Conservation (phyloP, 2,888 invertebrate genomes). For the Monoplex corrugatus region DNA sequence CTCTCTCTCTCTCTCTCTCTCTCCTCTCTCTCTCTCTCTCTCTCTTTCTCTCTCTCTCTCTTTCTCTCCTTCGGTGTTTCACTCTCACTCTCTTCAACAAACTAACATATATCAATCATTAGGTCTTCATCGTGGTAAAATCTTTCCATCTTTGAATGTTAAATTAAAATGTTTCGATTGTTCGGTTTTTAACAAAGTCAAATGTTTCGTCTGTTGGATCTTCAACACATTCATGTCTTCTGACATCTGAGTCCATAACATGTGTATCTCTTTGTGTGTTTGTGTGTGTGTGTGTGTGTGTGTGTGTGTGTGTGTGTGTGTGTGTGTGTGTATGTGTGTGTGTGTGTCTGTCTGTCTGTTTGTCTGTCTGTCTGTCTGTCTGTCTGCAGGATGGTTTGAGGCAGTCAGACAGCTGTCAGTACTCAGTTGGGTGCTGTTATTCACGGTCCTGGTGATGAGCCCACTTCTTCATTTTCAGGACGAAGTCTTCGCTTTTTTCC, state of each 20-base stretch:
- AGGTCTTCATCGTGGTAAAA: no score
- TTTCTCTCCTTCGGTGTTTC: no score
- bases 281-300: conserved; percentile 18
- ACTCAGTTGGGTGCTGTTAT: background rate
- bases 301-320: background rate
- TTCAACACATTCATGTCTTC: background rate
- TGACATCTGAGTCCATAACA: background rate
- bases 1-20: no score
- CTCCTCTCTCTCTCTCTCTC: no score
- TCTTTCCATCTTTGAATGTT: no score
- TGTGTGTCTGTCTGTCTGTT: background rate
- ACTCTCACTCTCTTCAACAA: no score
- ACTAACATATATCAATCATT: no score
- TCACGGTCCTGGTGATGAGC: conserved; percentile 33
- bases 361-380: background rate
- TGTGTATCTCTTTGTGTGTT: background rate
- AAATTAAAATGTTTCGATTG: no score
- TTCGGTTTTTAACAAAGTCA: no score
- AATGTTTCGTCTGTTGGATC: background rate
- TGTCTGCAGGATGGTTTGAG: conserved; percentile 29
- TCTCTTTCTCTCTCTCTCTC: no score
- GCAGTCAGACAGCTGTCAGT: conserved; percentile 28
- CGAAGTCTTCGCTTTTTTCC: background rate
- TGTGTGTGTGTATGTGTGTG: background rate
- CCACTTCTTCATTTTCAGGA: conserved; percentile 19